Conservation (phyloP, 2,888 invertebrate genomes). For the Watsonalla cultraria region DNA sequence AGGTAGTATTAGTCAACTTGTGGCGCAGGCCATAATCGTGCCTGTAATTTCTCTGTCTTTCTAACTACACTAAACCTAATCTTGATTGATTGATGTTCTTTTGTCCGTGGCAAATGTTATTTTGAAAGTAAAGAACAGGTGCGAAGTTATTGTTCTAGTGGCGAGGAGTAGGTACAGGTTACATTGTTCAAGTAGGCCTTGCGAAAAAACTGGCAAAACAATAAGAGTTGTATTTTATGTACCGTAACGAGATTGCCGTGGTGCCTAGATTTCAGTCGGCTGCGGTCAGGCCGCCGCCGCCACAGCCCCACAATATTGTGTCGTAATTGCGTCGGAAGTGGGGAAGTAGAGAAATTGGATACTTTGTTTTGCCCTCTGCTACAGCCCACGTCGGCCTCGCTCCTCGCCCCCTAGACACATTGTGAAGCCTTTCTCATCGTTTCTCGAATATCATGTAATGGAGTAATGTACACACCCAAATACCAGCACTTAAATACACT, state of each 20-base stretch:
- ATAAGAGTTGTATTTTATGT: conserved; percentile 63
- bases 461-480: not conserved
- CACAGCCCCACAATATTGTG: conserved; percentile 57
- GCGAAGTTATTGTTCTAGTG: conserved; percentile 30
- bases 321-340: conserved; percentile 73
- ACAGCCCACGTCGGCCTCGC: conserved; percentile 35
- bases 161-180: conserved; percentile 36
- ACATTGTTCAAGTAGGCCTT: conserved; percentile 56
- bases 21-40: not conserved
- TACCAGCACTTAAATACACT: not conserved
- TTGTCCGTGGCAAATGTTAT: conserved; percentile 11
- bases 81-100: not conserved
- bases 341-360: conserved; percentile 71
- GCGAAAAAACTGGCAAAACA: conserved; percentile 59
- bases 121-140: conserved; percentile 23
- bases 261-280: conserved; percentile 58
- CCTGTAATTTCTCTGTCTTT: not conserved
- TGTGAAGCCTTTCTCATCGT: conserved; percentile 68
- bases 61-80: not conserved
- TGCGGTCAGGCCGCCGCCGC: conserved; percentile 57
- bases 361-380: conserved; percentile 59
- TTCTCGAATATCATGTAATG: conserved; percentile 32
- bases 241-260: conserved; percentile 67
- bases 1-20: not conserved
- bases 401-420: conserved; percentile 32